Evolutionary conservation across 2,113 vertebrate species (phyloP).

Genomic region (Mobula birostris): DNA sequence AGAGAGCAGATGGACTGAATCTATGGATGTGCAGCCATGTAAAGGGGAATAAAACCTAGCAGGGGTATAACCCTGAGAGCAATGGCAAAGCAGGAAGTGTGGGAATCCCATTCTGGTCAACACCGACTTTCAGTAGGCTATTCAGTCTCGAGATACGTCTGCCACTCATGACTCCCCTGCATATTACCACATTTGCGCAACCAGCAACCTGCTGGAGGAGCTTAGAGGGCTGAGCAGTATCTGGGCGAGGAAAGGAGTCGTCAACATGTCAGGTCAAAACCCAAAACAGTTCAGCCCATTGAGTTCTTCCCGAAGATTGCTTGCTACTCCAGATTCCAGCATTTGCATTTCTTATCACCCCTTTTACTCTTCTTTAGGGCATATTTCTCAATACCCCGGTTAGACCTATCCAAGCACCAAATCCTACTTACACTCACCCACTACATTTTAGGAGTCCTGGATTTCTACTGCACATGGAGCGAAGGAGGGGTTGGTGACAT

Average conservation of each 20-base stretch:
- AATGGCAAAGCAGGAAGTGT: background rate
- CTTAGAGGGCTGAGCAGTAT: too few species aligned
- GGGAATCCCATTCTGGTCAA: background rate
- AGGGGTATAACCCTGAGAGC: background rate
- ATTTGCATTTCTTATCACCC: too few species aligned
- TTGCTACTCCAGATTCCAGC: too few species aligned
- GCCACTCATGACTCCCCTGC: background rate
- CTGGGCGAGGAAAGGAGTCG: too few species aligned
- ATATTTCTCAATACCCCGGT: background rate
- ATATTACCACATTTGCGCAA: background rate
- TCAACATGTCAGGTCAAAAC: too few species aligned
- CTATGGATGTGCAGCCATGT: background rate
- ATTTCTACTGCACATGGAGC: background rate
- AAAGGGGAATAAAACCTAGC: background rate
- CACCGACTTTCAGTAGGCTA: background rate
- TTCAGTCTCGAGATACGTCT: too few species aligned
- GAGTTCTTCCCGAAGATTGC: too few species aligned
- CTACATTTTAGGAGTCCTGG: background rate
- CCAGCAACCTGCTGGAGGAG: too few species aligned
- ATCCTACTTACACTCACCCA: background rate
- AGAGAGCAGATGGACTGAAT: slow-evolving; percentile 2
- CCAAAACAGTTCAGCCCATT: too few species aligned
- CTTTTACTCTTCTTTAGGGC: background rate
- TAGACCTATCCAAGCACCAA: background rate
- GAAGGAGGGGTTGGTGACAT: background rate